phyloP scores from a whole-genome alignment of 2,113 vertebrate genomes.

The Macquaria australasica region DNA sequence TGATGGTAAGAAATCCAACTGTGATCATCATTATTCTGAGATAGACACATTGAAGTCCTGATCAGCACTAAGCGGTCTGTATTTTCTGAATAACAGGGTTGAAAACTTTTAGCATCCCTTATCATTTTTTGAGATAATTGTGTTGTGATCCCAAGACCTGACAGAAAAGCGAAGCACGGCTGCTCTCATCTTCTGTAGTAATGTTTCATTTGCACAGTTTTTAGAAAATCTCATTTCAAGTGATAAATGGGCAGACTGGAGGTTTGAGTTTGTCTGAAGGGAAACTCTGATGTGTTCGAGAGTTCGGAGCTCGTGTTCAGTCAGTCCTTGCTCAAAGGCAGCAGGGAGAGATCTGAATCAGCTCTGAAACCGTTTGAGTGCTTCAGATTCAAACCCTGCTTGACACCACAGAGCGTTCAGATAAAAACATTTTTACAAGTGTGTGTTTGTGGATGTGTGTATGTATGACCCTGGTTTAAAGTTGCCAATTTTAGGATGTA shows the following conservation, averaged over 20 bases:
- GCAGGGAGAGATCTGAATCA: background rate
- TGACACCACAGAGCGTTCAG: background rate
- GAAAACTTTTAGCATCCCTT: background rate
- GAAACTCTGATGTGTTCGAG: background rate
- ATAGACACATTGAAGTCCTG: background rate
- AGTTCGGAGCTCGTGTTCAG: background rate
- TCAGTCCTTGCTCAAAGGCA: constrained; percentile 10
- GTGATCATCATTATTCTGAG: background rate
- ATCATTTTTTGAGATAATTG: background rate
- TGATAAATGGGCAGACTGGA: constrained; percentile 36
- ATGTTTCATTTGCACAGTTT: constrained; percentile 74
- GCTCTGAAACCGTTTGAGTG: background rate
- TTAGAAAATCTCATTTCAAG: constrained; percentile 5
- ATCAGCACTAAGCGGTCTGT: background rate
- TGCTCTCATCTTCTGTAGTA: constrained; percentile 10
- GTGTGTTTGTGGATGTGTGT: constrained; percentile 47
- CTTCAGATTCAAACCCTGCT: background rate
- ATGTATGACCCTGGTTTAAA: constrained; percentile 39
- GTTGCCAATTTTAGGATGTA: constrained; percentile 73
- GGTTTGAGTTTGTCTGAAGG: background rate
- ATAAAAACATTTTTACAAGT: background rate
- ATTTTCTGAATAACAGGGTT: background rate
- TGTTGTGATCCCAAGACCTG: background rate
- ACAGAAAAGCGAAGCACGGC: background rate
- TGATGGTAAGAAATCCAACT: background rate